These are phyloP conservation scores for Tetramorium simillimum DNA, from an alignment of 1,140 invertebrate genomes.

Conservation along the genomic window DNA sequence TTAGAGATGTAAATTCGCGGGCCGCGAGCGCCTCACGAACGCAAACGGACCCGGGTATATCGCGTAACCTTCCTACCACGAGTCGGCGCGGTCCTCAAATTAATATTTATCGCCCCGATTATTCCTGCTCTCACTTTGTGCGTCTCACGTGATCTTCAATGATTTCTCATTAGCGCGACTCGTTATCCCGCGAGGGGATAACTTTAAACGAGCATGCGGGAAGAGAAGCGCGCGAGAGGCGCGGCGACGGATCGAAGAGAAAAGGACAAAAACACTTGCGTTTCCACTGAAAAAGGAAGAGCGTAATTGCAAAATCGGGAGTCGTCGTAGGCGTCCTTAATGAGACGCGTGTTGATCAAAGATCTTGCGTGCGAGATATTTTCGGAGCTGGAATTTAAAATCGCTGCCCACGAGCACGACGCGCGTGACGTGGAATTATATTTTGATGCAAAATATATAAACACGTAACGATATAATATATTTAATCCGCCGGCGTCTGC, in stretches of 20 bases:
- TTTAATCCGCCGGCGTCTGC: neutral
- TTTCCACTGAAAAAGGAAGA: neutral
- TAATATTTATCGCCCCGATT: constrained; percentile 28
- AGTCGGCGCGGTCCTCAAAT: neutral
- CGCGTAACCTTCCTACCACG: constrained; percentile 6
- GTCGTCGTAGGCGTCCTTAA: neutral
- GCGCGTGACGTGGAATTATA: neutral
- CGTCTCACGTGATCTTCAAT: constrained; percentile 10
- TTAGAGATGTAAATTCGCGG: constrained; percentile 37
- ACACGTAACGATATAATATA: too few species aligned
- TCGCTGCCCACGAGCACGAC: neutral
- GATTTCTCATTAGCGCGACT: neutral
- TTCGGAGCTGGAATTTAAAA: neutral
- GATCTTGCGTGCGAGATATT: neutral
- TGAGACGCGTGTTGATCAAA: neutral
- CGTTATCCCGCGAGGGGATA: neutral
- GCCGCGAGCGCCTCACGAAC: too few species aligned
- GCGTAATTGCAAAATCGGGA: neutral
- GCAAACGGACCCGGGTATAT: neutral
- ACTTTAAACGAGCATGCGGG: neutral
- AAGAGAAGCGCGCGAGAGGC: neutral
- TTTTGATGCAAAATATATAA: neutral
- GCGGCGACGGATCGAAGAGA: neutral
- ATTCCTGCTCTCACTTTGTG: neutral
- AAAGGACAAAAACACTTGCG: neutral